phyloP scores from a whole-genome alignment of 2,797 vertebrate genomes.

The Pampus argenteus region DNA sequence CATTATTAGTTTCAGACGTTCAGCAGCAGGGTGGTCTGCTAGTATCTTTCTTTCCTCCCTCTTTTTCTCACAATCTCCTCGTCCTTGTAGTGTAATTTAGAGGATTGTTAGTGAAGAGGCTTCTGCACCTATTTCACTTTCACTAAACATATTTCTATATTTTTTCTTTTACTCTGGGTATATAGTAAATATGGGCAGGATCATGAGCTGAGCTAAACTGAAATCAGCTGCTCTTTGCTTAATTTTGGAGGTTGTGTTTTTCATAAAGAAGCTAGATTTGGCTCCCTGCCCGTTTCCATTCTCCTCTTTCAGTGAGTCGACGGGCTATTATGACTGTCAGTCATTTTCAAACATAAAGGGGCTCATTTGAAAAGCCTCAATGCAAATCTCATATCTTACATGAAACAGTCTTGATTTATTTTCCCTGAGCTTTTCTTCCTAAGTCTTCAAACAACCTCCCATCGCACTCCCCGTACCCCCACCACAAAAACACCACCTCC shows the following conservation, averaged over 20 bases:
- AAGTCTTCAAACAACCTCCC: constrained; percentile 74
- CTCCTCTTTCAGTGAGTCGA: constrained; percentile 79
- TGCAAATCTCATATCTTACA: constrained; percentile 88
- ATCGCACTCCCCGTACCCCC: constrained; percentile 25
- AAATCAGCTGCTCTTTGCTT: constrained; percentile 85
- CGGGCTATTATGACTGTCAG: constrained; percentile 87
- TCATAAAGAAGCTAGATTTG: constrained; percentile 85
- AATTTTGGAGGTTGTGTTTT: constrained; percentile 83
- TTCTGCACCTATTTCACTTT: constrained; percentile 68
- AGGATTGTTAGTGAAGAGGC: constrained; percentile 69
- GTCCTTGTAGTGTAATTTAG: constrained; percentile 72
- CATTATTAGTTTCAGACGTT: constrained; percentile 42
- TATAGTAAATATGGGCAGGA: constrained; percentile 85
- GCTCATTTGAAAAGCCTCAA: constrained; percentile 84
- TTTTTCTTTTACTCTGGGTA: constrained; percentile 69
- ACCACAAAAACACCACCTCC: too few species aligned
- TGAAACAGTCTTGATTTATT: constrained; percentile 88
- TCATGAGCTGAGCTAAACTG: constrained; percentile 86
- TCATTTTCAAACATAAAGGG: constrained; percentile 85
- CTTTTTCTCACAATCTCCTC: constrained; percentile 13
- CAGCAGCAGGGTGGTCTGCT: constrained; percentile 29
- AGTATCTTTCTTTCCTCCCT: constrained; percentile 43
- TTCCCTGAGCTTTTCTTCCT: constrained; percentile 74
- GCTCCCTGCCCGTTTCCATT: constrained; percentile 86
- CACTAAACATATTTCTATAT: constrained; percentile 59